Conservation (phyloP, 2,797 vertebrate species). For the Amphiprion clarkii region DNA sequence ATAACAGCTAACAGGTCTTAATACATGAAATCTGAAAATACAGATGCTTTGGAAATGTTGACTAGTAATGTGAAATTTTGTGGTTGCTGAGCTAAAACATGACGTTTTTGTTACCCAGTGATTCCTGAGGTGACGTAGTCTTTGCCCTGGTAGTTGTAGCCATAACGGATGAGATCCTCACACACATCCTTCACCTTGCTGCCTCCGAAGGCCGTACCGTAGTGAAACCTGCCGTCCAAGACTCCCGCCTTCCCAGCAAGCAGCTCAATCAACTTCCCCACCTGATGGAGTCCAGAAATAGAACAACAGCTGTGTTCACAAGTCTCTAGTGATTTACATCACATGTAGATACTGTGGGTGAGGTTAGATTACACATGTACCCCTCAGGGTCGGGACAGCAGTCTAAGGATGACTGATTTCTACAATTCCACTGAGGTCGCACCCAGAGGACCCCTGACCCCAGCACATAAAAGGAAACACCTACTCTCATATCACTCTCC, state of each 20-base stretch:
- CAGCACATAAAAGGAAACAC: conserved; percentile 80
- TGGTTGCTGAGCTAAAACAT: background rate
- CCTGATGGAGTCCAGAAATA: conserved; percentile 79
- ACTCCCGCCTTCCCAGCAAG: conserved; percentile 97
- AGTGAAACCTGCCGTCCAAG: conserved; percentile 95
- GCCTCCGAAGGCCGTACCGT: conserved; percentile 97
- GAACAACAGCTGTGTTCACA: conserved; percentile 6
- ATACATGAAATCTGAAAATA: background rate
- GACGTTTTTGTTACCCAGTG: conserved; percentile 89
- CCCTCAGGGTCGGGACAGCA: conserved; percentile 33
- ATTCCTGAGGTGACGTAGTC: conserved; percentile 99
- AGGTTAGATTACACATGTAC: conserved; percentile 68
- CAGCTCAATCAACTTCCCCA: conserved; percentile 97
- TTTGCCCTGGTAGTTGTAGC: conserved; percentile 98
- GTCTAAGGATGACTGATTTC: conserved; percentile 74
- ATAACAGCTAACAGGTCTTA: background rate
- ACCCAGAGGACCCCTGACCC: conserved; percentile 79
- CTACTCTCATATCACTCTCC: conserved; percentile 80
- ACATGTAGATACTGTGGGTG: conserved; percentile 46
- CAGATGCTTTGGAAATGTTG: background rate
- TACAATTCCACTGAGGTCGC: conserved; percentile 75
- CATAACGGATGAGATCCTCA: conserved; percentile 96
- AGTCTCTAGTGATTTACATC: conserved; percentile 30
- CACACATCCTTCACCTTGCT: conserved; percentile 99
- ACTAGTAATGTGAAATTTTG: background rate